Evolutionary conservation across 2,797 vertebrate species (phyloP), one percentile per base, ranked within the genome.

Genomic region (Rhabdomys pumilio): DNA sequence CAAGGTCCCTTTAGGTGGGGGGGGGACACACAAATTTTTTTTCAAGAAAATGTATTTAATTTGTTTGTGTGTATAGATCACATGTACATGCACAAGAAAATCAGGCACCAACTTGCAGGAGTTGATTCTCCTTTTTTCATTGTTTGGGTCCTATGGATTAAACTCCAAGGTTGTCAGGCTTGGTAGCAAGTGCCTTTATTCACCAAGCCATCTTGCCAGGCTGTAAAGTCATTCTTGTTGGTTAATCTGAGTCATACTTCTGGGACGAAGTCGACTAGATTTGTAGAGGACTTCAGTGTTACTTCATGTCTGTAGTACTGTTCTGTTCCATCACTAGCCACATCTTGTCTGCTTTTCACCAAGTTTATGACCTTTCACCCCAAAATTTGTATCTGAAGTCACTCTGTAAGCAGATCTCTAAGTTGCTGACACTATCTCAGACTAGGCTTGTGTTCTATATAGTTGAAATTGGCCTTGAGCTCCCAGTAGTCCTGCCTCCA

Each of bases 311-410:
- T 90, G 14, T 41, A 44, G 0, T 44, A 24, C 65, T 41, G 6
- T 73, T 81, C 50, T 61, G 55, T 89, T 69, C 63, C 17, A 2
- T 26, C 73, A n/a, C 61, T 55, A 79, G 38, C 77, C 69, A 87
- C 41, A 13, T 61, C 72, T 63, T 77, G 6, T 38, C 44, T 85
- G 14, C 90, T 88, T 93, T 90, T 88, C 20, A 44, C 50, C 53
- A 89, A 53, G 75, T 95, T 96, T 12, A 44, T 89, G 67, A 87
- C 83, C 29, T 88, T 88, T 90, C 61, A 84, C 86, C 72, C 69
- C 72, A 81, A 75, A 93, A 34, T 90, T 53, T 67, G 0, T 84
- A 14, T 91, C 69, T 65, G 31, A 97, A 59, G 59, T 84, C 9
- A 80, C 15, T 47, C 22, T 82, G 57, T 59, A 47, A 80, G 86